These are phyloP conservation scores for Temnothorax curvispinosus DNA, from an alignment of 1,140 invertebrate genomes.

Conservation along the genomic window DNA sequence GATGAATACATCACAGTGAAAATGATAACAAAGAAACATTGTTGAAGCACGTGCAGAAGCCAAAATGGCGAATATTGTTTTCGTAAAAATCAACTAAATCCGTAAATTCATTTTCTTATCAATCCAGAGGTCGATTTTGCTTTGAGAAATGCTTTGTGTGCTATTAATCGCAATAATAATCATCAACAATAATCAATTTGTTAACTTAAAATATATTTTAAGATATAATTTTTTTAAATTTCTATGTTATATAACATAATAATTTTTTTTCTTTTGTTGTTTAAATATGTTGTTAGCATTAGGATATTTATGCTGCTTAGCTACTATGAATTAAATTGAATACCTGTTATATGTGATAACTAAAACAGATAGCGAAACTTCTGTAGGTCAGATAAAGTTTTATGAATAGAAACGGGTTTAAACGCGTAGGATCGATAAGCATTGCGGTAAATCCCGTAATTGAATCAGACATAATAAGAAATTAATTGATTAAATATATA, in stretches of 20 bases:
- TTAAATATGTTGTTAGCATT: neutral
- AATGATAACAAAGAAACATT: conserved; percentile 3
- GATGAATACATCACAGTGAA: neutral
- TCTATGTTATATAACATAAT: neutral
- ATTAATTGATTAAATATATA: neutral
- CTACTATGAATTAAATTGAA: neutral
- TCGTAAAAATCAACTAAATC: neutral
- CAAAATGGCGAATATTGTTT: neutral
- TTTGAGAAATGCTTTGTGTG: neutral
- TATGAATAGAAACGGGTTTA: conserved; percentile 1
- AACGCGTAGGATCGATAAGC: neutral
- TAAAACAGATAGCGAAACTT: conserved; percentile 16
- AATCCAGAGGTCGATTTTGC: neutral
- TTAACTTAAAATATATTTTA: neutral
- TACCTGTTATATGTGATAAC: neutral
- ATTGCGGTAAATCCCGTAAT: neutral
- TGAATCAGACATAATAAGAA: neutral
- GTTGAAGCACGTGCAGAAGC: neutral
- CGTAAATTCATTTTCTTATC: neutral
- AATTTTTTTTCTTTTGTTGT: neutral
- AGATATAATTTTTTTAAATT: neutral
- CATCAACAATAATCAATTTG: neutral
- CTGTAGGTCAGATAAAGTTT: conserved; percentile 30
- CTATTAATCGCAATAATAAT: neutral
- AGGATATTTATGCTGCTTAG: neutral